Base-by-base conservation (phyloP, 2,113 vertebrate species). In the Coreoperca whiteheadi region DNA sequence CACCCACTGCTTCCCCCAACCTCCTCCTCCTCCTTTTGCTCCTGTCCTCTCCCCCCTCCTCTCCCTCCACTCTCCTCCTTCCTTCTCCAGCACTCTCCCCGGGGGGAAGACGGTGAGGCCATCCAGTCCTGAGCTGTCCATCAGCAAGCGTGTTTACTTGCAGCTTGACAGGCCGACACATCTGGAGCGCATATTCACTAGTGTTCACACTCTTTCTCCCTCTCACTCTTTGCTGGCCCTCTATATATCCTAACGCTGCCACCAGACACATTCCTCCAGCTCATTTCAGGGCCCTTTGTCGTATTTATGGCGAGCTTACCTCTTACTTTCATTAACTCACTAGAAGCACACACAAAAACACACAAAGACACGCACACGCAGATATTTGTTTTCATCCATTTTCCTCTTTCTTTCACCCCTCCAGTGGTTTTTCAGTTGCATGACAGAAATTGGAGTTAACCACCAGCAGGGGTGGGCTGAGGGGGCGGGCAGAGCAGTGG, bases 121-220 rank as follows among this genome's bases (percentile, higher is more conserved):
- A 96, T 98, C 96, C 95, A 97, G 97, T 98, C 97, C 96, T 95
- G 96, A 96, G 95, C 96, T 98, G 97, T 99, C 97, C 96, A 96
- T 99, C 98, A 99, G 97, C 69, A 75, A 83, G 96, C 95, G 94
- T 99, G 98, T 99, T 98, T 99, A 98, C 97, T 97, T 96, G 97
- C 96, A 96, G 95, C 93, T 95, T 99, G 98, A 98, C 97, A 98
- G 94, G 97, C 97, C 96, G 95, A 98, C 98, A 99, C 98, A 99
- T 99, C 98, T 99, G 98, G 98, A 99, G 97, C 95, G 93, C 98
- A 99, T 98, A 99, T 99, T 97, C 97, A 97, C 97, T 72, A 85
- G 84, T 91, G 91, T 94, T 94, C 94, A 92, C 92, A 91, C 92
- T 92, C 80, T 74, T 63, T 83, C 79, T 79, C 84, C 50, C 72